A percentile compares a stretch with the other conserved stretches of the same genome.
Evolutionary conservation across 1,140 invertebrate species (phyloP).

Genomic region (Chironomus striatipennis): DNA sequence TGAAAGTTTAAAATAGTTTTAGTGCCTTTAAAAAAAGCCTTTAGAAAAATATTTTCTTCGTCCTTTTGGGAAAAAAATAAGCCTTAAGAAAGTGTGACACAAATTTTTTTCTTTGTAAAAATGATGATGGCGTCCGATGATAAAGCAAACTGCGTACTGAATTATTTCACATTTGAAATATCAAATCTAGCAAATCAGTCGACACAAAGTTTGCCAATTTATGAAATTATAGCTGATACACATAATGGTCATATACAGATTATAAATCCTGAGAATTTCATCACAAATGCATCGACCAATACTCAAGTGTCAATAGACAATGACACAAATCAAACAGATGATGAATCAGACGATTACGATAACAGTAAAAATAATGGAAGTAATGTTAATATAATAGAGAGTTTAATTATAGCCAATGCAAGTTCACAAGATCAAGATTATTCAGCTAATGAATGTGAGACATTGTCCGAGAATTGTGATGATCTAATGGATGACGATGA

Average conservation of each 20-base stretch:
- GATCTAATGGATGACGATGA: background rate
- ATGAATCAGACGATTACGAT: too few relatives aligned
- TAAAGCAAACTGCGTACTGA: conserved; percentile 10
- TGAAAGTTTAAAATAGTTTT: background rate
- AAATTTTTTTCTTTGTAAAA: background rate
- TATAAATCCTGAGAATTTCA: background rate
- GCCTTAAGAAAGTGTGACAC: background rate
- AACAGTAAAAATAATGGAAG: background rate
- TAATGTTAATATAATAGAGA: background rate
- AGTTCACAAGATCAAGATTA: background rate
- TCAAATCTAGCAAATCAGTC: background rate
- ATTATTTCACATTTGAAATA: conserved; percentile 15
- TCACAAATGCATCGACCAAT: background rate
- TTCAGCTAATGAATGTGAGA: background rate
- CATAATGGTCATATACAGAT: background rate
- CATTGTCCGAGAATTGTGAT: background rate
- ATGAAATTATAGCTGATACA: background rate
- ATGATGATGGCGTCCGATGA: conserved; percentile 17
- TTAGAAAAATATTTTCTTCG: background rate
- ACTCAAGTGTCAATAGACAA: background rate
- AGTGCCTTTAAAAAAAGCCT: background rate
- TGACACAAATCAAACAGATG: background rate
- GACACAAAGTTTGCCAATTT: background rate
- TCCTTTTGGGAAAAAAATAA: background rate
- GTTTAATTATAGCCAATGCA: background rate